Conservation (phyloP, 2,113 vertebrate species). For the Todiramphus saurophagus region DNA sequence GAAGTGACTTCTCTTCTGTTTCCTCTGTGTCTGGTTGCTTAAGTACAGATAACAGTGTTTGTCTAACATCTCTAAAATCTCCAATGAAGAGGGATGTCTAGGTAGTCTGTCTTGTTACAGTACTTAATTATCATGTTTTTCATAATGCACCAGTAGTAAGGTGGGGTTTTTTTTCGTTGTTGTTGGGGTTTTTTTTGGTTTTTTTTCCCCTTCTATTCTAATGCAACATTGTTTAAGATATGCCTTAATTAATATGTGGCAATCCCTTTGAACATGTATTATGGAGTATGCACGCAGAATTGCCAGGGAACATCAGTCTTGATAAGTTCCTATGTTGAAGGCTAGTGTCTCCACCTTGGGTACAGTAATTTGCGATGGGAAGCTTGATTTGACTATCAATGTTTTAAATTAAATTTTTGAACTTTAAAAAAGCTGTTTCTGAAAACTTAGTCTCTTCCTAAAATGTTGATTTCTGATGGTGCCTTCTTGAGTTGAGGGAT, state of each 20-base stretch:
- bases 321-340: not conserved
- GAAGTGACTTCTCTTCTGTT: not conserved
- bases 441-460: not conserved
- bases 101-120: not conserved
- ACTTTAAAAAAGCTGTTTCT: not conserved
- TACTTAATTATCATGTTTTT: not conserved
- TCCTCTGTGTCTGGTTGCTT: not conserved
- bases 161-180: not conserved
- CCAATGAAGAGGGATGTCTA: not conserved
- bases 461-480: not conserved
- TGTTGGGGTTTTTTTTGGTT: not conserved
- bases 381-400: not conserved
- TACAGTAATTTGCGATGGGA: not conserved
- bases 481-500: not conserved
- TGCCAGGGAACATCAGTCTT: not conserved
- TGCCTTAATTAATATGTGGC: not conserved
- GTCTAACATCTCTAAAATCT: not conserved
- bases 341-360: not conserved
- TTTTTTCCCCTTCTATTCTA: not conserved
- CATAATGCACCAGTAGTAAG: not conserved
- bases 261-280: not conserved
- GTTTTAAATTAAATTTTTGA: not conserved
- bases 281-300: not conserved
- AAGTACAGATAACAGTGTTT: not conserved
- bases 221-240: slow-evolving; percentile 2